Base-by-base conservation (phyloP, 1,140 invertebrate species). In the Lucilia cuprina region DNA sequence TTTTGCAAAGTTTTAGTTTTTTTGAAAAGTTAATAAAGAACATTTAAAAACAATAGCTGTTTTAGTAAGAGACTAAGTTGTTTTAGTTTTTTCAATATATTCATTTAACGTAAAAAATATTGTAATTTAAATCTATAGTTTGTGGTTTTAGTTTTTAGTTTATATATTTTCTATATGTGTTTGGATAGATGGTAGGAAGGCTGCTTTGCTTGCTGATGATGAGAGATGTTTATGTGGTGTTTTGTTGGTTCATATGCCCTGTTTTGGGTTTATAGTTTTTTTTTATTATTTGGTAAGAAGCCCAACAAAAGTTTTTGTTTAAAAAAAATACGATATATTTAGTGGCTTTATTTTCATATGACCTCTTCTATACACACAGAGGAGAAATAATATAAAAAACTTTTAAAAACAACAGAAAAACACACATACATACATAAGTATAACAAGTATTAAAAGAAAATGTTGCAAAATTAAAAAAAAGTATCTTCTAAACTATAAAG, bases 121-220 rank as follows among this genome's bases (percentile, higher is more conserved):
- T 78, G 75, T 78, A 78, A 78, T 78, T 78, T 78, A 78, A 78
- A 78, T 78, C 75, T 78, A 17, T 78, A 78, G 34, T 78, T 78
- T 78, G 75, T 78, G 75, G 75, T 78, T 78, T 78, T 41, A 60
- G 55, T 60, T 60, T 60, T 60, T n/a, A n/a, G n/a, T 7, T 60
- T 7, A n/a, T 17, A 14, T 30, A 30, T 30, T 30, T 30, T 30
- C 25, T 30, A 7, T 60, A 2, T 14, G 55, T 17, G 14, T 60
- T 14, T 60, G 55, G 14, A 7, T 60, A 17, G 7, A 7, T 60
- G 55, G 7, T 3, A n/a, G 55, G 25, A 30, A 30, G 25, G 25
- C 25, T 30, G 25, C n/a, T 60, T 10, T 60, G 13, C 25, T 30
- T 30, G 25, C 25, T 30, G 25, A 30, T 60, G 55, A 60, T 60